phyloP scores from a whole-genome alignment of 2,113 vertebrate species.

The Lota lota region DNA sequence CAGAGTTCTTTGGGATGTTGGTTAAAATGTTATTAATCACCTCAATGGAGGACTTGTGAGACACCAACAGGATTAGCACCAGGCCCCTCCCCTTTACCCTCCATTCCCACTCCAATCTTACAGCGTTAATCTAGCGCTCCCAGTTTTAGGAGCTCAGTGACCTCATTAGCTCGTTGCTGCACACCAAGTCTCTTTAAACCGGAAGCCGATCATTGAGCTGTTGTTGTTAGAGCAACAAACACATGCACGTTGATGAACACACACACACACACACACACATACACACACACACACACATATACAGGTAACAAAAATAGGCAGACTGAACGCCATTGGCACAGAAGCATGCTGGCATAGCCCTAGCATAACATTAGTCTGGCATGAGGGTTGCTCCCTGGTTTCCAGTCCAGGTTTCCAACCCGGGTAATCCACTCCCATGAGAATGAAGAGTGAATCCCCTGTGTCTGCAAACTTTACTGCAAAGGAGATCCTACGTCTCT shows the following conservation, averaged over 20 bases:
- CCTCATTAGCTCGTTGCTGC: slow-evolving; percentile 49
- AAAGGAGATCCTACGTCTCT: too few relatives aligned
- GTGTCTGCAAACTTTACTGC: too few relatives aligned
- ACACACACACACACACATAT: too few relatives aligned
- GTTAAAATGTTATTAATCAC: slow-evolving; percentile 56
- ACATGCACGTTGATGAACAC: neutral
- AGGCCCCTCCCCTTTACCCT: slow-evolving; percentile 40
- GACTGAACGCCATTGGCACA: too few relatives aligned
- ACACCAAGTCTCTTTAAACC: slow-evolving; percentile 7
- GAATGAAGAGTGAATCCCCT: too few relatives aligned
- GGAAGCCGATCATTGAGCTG: slow-evolving; percentile 18
- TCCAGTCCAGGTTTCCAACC: too few relatives aligned
- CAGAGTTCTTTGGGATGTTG: slow-evolving; percentile 26
- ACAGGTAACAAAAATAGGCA: too few relatives aligned
- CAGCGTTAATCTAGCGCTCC: slow-evolving; percentile 52
- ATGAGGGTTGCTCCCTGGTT: too few relatives aligned
- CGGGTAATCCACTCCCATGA: too few relatives aligned
- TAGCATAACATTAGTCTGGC: too few relatives aligned
- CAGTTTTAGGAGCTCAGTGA: slow-evolving; percentile 31
- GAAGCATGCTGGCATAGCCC: too few relatives aligned
- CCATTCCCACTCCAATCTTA: slow-evolving; percentile 56
- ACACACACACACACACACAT: neutral
- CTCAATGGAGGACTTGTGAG: slow-evolving; percentile 62
- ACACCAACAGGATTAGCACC: slow-evolving; percentile 69
- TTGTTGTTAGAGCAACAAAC: neutral